Conservation (phyloP, 2,113 vertebrate species). For the Callionymus lyra region DNA sequence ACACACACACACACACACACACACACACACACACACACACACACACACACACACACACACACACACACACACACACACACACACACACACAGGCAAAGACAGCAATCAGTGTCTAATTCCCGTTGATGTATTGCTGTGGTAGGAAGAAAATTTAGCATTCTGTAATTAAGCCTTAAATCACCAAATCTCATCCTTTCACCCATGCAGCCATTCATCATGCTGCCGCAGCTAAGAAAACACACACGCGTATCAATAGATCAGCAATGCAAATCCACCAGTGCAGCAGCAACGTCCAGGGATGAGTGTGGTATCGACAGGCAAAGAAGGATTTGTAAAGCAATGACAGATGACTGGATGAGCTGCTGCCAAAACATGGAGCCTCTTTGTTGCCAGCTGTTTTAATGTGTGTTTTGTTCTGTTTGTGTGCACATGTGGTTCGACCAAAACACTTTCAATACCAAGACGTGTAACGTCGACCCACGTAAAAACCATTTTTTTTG, state of each 20-base stretch:
- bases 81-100: constrained; percentile 14
- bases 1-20: constrained; percentile 7
- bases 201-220: constrained; percentile 51
- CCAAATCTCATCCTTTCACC: constrained; percentile 55
- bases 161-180: constrained; percentile 71
- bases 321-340: constrained; percentile 35
- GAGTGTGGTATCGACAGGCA: constrained; percentile 52
- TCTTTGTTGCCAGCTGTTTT: too few relatives aligned
- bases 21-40: constrained; percentile 9
- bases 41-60: constrained; percentile 13
- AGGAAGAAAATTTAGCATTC: constrained; percentile 67
- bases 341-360: constrained; percentile 45
- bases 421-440: too few relatives aligned
- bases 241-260: constrained; percentile 46
- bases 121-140: constrained; percentile 64
- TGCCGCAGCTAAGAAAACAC: constrained; percentile 7
- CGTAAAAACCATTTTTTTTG: too few relatives aligned
- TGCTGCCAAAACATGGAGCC: constrained; percentile 15
- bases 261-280: constrained; percentile 60
- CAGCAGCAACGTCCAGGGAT: constrained; percentile 32
- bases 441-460: too few relatives aligned
- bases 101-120: constrained; percentile 69
- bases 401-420: too few relatives aligned
- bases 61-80: constrained; percentile 16
- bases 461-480: too few relatives aligned